A percentile compares a stretch with the other conserved stretches of the same genome.
phyloP scores from a whole-genome alignment of 2,888 invertebrate genomes.

The Lordiphosa andalusiaca region DNA sequence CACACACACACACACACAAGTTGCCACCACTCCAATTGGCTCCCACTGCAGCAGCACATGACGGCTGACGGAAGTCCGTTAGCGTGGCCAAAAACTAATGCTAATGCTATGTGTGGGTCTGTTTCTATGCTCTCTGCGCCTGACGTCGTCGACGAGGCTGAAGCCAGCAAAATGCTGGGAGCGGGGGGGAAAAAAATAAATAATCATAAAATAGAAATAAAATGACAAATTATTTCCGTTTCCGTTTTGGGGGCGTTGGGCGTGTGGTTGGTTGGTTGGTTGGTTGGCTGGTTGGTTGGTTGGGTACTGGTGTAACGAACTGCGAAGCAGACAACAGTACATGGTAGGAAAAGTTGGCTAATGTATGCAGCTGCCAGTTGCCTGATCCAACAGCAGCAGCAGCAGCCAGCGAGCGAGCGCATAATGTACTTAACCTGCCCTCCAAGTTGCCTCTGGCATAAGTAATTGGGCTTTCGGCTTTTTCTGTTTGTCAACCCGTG shows the following conservation, averaged over 20 bases:
- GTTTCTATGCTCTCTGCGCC: neutral
- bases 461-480: conserved; percentile 13
- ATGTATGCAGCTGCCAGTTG: conserved; percentile 30
- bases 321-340: neutral
- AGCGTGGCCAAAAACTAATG: conserved; percentile 39
- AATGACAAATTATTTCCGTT: conserved; percentile 68
- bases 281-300: no score
- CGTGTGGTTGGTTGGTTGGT: neutral
- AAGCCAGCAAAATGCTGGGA: conserved; percentile 22
- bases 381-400: conserved; percentile 12
- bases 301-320: no score
- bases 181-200: conserved; percentile 37
- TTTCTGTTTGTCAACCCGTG: conserved; percentile 3
- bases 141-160: conserved; percentile 10
- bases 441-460: conserved; percentile 14
- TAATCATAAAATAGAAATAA: conserved; percentile 51
- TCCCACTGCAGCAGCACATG: conserved; percentile 10
- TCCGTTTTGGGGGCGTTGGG: conserved; percentile 20
- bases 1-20: no score
- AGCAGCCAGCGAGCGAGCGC: conserved; percentile 15
- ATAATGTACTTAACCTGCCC: conserved; percentile 19
- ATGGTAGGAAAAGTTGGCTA: conserved; percentile 15
- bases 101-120: conserved; percentile 38
- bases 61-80: conserved; percentile 29
- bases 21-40: neutral